These are phyloP conservation scores for Anthoscopus minutus DNA, from an alignment of 2,113 vertebrate genomes.

Conservation along the genomic window DNA sequence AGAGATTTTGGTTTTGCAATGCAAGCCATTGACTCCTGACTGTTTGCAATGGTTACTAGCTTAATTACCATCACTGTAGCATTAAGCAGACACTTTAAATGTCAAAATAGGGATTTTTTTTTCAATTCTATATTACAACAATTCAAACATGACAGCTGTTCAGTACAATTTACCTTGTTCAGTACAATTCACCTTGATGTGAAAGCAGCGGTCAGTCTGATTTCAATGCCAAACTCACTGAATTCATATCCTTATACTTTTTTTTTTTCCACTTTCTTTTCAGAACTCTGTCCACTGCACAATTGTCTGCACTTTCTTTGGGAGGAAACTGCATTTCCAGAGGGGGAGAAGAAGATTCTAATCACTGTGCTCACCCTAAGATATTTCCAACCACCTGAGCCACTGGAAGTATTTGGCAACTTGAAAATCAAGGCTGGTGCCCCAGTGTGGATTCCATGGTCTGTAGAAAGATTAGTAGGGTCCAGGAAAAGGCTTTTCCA, in stretches of 20 bases:
- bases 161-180: neutral
- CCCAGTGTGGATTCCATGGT: neutral
- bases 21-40: neutral
- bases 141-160: neutral
- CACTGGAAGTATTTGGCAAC: neutral
- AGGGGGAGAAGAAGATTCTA: neutral
- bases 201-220: neutral
- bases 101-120: neutral
- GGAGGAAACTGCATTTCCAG: neutral
- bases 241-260: neutral
- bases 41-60: neutral
- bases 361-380: neutral
- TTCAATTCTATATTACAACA: neutral
- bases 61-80: neutral
- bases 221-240: neutral
- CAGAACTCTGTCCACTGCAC: neutral
- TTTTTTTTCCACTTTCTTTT: neutral
- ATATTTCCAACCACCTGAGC: neutral
- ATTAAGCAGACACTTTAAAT: neutral
- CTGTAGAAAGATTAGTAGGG: neutral
- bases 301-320: neutral
- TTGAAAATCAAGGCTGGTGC: neutral
- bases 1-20: neutral
- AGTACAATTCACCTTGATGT: neutral
- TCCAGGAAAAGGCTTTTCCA: neutral